phyloP scores from a whole-genome alignment of 2,113 vertebrate species.

The Tetraodon nigroviridis region DNA sequence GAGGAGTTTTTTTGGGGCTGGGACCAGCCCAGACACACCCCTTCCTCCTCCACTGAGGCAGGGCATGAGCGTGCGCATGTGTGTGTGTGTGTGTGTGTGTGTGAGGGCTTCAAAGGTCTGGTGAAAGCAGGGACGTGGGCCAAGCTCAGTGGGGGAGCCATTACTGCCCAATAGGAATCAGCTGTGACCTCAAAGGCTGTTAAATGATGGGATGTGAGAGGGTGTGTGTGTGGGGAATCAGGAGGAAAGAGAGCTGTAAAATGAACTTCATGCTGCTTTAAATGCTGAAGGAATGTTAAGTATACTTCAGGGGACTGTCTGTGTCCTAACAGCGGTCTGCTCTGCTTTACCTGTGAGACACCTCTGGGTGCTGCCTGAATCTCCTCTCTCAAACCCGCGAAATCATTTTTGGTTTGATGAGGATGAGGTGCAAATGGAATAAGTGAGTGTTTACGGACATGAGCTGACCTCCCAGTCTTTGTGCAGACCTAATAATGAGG shows the following conservation, averaged over 20 bases:
- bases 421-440: background rate
- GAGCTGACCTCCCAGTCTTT: constrained; percentile 35
- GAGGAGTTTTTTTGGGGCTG: constrained; percentile 19
- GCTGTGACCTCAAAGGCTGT: constrained; percentile 59
- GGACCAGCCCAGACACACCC: constrained; percentile 39
- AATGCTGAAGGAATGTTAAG: constrained; percentile 39
- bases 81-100: constrained; percentile 9
- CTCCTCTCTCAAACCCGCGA: no score
- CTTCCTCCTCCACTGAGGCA: constrained; percentile 25
- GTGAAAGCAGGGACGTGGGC: constrained; percentile 37
- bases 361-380: no score
- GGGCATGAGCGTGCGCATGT: constrained; percentile 10
- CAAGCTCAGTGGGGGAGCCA: constrained; percentile 54
- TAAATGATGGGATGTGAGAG: constrained; percentile 59
- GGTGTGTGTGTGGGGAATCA: constrained; percentile 40
- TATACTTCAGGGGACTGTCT: constrained; percentile 11
- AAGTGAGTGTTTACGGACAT: constrained; percentile 38
- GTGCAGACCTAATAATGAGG: constrained; percentile 52
- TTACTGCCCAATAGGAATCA: constrained; percentile 61
- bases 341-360: no score
- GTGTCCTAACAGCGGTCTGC: background rate
- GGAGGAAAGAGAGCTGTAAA: constrained; percentile 44
- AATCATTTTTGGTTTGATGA: background rate
- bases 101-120: constrained; percentile 57
- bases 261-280: constrained; percentile 50